Evolutionary conservation across 2,797 vertebrate genomes (phyloP), one percentile per base, ranked within the genome.

Genomic region (Eupleurogrammus muticus): DNA sequence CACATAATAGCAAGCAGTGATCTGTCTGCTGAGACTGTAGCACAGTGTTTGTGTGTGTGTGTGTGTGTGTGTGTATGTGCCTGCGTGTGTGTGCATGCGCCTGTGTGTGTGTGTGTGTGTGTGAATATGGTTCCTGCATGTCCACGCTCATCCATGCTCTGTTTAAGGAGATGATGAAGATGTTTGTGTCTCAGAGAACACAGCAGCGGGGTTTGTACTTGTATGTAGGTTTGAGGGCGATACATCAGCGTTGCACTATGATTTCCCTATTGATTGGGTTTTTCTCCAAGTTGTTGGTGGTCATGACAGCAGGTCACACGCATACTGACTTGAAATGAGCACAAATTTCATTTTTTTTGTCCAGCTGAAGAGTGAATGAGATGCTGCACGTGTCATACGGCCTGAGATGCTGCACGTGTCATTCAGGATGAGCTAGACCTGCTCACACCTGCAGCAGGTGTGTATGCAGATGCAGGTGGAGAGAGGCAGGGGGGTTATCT

Each of bases 231-330:
- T 24, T 84, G 67, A 80, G 67, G 84, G 84, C 81, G 59, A 82
- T 83, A 73, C 67, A 61, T 76, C 79, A 82, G 79, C 66, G 63
- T 90, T 93, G 88, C 83, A 91, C 90, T 87, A 89, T 83, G 80
- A 81, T n/a, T n/a, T n/a, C n/a, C n/a, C n/a, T n/a, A n/a, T n/a
- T n/a, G n/a, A n/a, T n/a, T 57, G 47, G 65, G 42, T 53, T 72
- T 58, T 62, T 81, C 50, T 61, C 32, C 52, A 73, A 35, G 47
- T 34, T 64, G 50, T 36, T 35, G 34, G 40, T 70, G 75, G 17
- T 78, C 67, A 68, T 68, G 72, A 73, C 73, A 53, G 46, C 56
- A 81, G 65, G 52, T 77, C 69, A 71, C 59, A 65, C 70, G 63
- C 72, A 58, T 34, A 65, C 36, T 64, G 62, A 73, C 70, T 55